Conservation (phyloP, 1,140 invertebrate species). For the Drosophila nikananu region DNA sequence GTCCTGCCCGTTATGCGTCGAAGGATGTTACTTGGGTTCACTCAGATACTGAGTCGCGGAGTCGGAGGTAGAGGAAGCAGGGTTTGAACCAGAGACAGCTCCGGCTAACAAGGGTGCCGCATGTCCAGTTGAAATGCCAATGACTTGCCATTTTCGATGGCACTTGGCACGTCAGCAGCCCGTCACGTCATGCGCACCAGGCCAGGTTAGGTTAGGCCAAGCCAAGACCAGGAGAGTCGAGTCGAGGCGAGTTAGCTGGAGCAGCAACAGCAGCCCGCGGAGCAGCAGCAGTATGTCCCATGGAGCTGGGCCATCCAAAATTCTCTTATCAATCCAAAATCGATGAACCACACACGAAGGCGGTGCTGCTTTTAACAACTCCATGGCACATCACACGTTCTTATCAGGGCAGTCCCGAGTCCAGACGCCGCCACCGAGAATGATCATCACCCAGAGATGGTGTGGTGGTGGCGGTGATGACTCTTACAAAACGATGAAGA, state of each 20-base stretch:
- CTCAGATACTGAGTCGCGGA: constrained; percentile 3
- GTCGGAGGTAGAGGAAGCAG: constrained; percentile 12
- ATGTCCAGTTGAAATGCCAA: constrained; percentile 83
- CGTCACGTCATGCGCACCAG: constrained; percentile 60
- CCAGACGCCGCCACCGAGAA: constrained; percentile 25
- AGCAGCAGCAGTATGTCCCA: constrained; percentile 25
- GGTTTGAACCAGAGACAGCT: constrained; percentile 49
- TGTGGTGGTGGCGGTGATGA: constrained; percentile 45
- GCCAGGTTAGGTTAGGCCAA: constrained; percentile 4
- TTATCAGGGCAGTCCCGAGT: constrained; percentile 53
- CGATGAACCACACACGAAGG: constrained; percentile 69
- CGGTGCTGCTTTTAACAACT: constrained; percentile 79
- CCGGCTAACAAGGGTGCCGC: constrained; percentile 78
- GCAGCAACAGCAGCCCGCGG: constrained; percentile 17
- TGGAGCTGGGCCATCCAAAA: constrained; percentile 42
- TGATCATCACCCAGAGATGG: constrained; percentile 3
- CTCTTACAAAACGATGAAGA: constrained; percentile 75
- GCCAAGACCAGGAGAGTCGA: constrained; percentile 26
- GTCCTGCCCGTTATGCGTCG: constrained; percentile 75
- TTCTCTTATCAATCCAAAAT: constrained; percentile 69
- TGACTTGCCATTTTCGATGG: constrained; percentile 81
- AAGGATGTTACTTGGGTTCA: constrained; percentile 64
- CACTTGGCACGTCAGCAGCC: constrained; percentile 74
- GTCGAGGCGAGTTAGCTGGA: background rate
- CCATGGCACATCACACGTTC: constrained; percentile 65